A percentile compares a stretch with the other conserved stretches of the same genome.
Conservation (phyloP, 2,888 invertebrate genomes). For the Esperia sulphurella region DNA sequence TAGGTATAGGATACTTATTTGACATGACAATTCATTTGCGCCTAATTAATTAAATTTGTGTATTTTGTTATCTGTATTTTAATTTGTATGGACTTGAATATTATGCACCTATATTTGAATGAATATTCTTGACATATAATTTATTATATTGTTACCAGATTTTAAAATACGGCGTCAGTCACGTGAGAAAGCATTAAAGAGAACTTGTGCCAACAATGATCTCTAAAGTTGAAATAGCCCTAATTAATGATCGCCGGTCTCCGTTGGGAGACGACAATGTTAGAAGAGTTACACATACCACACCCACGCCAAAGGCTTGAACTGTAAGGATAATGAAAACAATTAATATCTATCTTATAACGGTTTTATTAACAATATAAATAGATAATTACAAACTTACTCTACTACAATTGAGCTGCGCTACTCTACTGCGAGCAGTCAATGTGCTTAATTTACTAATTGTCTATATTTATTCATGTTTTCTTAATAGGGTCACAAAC, state of each 20-base stretch:
- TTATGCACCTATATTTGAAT: background rate
- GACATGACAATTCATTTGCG: too few relatives aligned
- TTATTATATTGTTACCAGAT: too few relatives aligned
- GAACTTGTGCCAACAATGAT: too few relatives aligned
- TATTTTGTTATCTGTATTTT: background rate
- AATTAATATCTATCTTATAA: conserved; percentile 61
- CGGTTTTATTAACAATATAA: conserved; percentile 80
- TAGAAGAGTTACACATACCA: too few relatives aligned
- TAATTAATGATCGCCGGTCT: background rate
- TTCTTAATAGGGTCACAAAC: conserved; percentile 38
- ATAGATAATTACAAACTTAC: conserved; percentile 77
- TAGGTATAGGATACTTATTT: background rate
- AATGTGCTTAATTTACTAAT: conserved; percentile 56
- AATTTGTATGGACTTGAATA: background rate
- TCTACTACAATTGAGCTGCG: conserved; percentile 75
- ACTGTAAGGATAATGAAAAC: conserved; percentile 22
- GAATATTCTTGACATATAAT: too few relatives aligned
- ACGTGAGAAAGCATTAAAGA: too few relatives aligned
- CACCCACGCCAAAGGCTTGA: background rate
- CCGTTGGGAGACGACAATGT: too few relatives aligned
- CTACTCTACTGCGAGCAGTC: conserved; percentile 77
- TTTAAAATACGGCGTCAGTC: too few relatives aligned
- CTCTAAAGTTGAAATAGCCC: background rate
- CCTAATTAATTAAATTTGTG: too few relatives aligned
- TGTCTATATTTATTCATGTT: conserved; percentile 28